Evolutionary conservation across 2,888 invertebrate genomes (phyloP).

Genomic region (Digitonthophagus gazella): DNA sequence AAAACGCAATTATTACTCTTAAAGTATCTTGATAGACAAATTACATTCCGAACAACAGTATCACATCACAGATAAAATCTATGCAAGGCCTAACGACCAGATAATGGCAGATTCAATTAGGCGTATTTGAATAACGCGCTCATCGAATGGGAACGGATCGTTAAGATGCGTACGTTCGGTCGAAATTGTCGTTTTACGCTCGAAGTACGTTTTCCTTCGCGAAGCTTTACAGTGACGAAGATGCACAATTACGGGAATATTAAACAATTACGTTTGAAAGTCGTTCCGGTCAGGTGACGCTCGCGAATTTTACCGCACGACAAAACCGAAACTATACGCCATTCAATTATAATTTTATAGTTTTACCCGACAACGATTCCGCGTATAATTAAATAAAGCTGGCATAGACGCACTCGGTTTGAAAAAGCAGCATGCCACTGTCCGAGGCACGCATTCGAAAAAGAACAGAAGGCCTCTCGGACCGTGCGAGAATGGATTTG

Average conservation of each 20-base stretch:
- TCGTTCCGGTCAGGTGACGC: neutral
- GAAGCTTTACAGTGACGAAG: no score
- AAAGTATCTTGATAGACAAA: no score
- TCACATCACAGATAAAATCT: neutral
- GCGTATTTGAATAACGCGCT: neutral
- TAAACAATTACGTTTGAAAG: neutral
- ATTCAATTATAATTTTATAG: neutral
- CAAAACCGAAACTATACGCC: neutral
- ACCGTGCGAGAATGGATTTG: conserved; percentile 20
- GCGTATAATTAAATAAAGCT: neutral
- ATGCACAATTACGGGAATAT: neutral
- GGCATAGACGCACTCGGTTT: no score
- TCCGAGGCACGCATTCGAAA: neutral
- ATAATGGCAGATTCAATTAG: neutral
- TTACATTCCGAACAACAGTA: neutral
- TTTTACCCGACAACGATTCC: neutral
- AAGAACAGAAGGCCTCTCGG: neutral
- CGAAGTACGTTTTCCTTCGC: neutral
- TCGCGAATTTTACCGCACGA: neutral
- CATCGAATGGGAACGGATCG: neutral
- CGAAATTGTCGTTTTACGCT: neutral
- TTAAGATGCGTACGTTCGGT: neutral
- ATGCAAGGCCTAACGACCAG: neutral
- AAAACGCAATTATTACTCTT: no score
- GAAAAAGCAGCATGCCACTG: neutral